Evolutionary conservation across 1,140 invertebrate species (phyloP).

Genomic region (Bombus consobrinus): DNA sequence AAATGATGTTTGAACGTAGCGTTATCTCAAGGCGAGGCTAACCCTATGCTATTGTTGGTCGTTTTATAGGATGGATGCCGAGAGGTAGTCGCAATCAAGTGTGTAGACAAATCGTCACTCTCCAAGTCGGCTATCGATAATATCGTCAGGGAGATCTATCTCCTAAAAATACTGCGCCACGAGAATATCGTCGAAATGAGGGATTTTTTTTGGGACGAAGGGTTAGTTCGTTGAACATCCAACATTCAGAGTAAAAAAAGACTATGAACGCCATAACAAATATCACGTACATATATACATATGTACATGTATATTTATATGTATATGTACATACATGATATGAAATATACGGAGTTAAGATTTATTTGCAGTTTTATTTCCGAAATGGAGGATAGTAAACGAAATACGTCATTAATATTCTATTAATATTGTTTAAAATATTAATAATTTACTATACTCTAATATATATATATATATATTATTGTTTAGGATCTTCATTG

Average conservation of each 20-base stretch:
- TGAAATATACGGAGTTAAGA: neutral
- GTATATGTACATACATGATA: neutral
- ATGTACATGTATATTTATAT: neutral
- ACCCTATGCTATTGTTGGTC: conserved; percentile 52
- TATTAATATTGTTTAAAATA: neutral
- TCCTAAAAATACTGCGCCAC: conserved; percentile 92
- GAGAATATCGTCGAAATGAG: conserved; percentile 92
- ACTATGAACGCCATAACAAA: neutral
- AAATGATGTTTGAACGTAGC: conserved; percentile 15
- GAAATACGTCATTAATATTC: neutral
- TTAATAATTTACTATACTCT: neutral
- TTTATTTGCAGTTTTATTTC: neutral
- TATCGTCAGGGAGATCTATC: conserved; percentile 92
- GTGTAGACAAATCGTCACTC: conserved; percentile 89
- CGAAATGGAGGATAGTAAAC: neutral
- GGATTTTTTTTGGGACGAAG: conserved; percentile 91
- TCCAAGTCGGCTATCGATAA: conserved; percentile 91
- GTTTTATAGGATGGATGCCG: conserved; percentile 84
- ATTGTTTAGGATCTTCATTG: neutral
- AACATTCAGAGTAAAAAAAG: neutral
- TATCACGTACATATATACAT: neutral
- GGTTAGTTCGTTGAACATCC: conserved; percentile 79
- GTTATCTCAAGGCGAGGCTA: conserved; percentile 44
- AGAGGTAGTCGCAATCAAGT: conserved; percentile 92
- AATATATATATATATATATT: neutral